These are phyloP conservation scores for Sphinx pinastri DNA, from an alignment of 2,888 invertebrate species.

Conservation along the genomic window DNA sequence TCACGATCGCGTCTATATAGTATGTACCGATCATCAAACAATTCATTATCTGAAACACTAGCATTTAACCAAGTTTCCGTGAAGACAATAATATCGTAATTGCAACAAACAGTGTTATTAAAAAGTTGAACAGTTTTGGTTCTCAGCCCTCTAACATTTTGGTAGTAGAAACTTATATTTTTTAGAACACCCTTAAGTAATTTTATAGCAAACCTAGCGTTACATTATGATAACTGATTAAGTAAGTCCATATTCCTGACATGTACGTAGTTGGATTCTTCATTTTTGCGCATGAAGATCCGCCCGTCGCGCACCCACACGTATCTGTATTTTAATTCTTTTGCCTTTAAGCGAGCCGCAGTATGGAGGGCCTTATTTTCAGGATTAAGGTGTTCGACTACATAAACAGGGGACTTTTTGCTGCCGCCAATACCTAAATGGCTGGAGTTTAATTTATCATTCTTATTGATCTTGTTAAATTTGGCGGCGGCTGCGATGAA, in stretches of 20 bases:
- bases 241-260: slow-evolving; percentile 11
- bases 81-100: neutral
- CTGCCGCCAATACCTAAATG: neutral
- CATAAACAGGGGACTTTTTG: too few relatives aligned
- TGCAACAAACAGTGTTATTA: neutral
- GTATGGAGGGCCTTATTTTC: neutral
- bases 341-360: neutral
- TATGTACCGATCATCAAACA: neutral
- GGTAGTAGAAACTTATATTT: neutral
- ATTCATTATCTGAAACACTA: neutral
- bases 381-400: too few relatives aligned
- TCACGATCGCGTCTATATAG: neutral
- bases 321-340: slow-evolving; percentile 28
- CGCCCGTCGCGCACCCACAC: slow-evolving; percentile 32
- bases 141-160: neutral
- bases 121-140: neutral
- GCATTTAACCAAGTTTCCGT: neutral
- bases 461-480: neutral
- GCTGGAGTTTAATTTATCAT: neutral
- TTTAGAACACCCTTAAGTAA: neutral
- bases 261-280: slow-evolving; percentile 21
- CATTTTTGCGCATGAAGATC: slow-evolving; percentile 31
- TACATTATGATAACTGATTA: too few relatives aligned
- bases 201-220: neutral
- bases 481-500: neutral